Evolutionary conservation across 37 sponge, comb jelly and placozoan species (phyloP).

Genomic region (Aplysina aerophoba): DNA sequence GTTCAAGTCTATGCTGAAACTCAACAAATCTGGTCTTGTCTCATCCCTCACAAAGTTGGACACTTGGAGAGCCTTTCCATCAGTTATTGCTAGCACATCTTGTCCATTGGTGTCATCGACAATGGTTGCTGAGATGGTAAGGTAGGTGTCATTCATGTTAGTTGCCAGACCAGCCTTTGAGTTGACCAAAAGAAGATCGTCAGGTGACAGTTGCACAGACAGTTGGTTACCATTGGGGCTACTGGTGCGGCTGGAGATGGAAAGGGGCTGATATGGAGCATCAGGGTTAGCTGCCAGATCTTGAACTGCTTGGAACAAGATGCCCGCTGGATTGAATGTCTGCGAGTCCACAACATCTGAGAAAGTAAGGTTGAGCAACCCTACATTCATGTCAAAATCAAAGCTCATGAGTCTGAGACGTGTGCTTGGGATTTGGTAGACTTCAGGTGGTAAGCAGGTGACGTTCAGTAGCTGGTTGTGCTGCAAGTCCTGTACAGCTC

Average conservation of each 20-base stretch:
- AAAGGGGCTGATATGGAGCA: constrained; percentile 60
- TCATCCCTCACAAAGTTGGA: constrained; percentile 49
- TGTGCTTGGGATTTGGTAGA: constrained; percentile 33
- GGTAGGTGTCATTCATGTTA: constrained; percentile 56
- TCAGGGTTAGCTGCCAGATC: not conserved
- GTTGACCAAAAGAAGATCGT: constrained; percentile 73
- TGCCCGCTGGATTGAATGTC: constrained; percentile 70
- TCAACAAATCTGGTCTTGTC: constrained; percentile 46
- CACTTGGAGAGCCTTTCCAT: constrained; percentile 75
- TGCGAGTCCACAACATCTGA: constrained; percentile 67
- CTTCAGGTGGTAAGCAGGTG: constrained; percentile 48
- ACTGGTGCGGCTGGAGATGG: constrained; percentile 40
- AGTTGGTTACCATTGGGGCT: constrained; percentile 66
- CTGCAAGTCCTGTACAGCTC: constrained; percentile 56
- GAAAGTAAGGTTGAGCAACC: constrained; percentile 64
- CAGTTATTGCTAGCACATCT: constrained; percentile 82
- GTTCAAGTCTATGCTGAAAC: constrained; percentile 75
- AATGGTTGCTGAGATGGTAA: constrained; percentile 73
- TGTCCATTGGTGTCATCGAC: constrained; percentile 73
- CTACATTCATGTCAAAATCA: constrained; percentile 64
- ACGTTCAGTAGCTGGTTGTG: constrained; percentile 50
- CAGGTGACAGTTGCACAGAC: constrained; percentile 56
- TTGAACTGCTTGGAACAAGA: constrained; percentile 65
- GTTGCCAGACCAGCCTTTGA: constrained; percentile 74
- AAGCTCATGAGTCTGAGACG: constrained; percentile 50